phyloP scores from a whole-genome alignment of 1,140 invertebrate species.

The Lordiphosa stackelbergi region DNA sequence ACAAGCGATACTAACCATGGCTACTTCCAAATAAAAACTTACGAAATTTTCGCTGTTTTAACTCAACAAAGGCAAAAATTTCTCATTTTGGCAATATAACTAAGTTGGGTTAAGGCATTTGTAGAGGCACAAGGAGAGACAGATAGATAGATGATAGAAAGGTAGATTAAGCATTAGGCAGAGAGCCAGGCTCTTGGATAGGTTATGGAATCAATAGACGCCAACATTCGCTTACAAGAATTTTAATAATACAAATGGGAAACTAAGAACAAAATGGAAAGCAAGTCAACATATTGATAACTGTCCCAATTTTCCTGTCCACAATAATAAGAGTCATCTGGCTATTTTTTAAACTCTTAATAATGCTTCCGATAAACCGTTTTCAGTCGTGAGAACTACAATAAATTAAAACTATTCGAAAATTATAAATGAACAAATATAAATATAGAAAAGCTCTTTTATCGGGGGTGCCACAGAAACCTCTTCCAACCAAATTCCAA shows the following conservation, averaged over 20 bases:
- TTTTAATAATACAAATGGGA: neutral
- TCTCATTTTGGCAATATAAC: conserved; percentile 75
- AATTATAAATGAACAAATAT: no score
- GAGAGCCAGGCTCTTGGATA: neutral
- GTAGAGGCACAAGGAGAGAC: conserved; percentile 43
- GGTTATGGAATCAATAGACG: conserved; percentile 7
- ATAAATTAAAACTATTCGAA: no score
- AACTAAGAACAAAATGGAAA: neutral
- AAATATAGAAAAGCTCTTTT: no score
- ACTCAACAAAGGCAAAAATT: conserved; percentile 55
- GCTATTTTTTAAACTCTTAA: no score
- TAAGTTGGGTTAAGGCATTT: conserved; percentile 37
- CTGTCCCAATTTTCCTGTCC: no score
- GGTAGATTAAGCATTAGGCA: conserved; percentile 41
- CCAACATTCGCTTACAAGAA: neutral
- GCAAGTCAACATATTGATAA: no score
- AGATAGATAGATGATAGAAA: conserved; percentile 37
- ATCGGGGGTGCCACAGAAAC: no score
- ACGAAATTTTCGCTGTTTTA: conserved; percentile 58
- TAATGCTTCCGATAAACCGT: no score
- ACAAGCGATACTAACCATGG: conserved; percentile 64
- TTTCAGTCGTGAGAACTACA: no score
- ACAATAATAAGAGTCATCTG: no score
- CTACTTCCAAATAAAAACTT: conserved; percentile 72
- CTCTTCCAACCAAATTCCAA: no score